Evolutionary conservation across 2,113 vertebrate genomes (phyloP).

Genomic region (Marmota flaviventris): DNA sequence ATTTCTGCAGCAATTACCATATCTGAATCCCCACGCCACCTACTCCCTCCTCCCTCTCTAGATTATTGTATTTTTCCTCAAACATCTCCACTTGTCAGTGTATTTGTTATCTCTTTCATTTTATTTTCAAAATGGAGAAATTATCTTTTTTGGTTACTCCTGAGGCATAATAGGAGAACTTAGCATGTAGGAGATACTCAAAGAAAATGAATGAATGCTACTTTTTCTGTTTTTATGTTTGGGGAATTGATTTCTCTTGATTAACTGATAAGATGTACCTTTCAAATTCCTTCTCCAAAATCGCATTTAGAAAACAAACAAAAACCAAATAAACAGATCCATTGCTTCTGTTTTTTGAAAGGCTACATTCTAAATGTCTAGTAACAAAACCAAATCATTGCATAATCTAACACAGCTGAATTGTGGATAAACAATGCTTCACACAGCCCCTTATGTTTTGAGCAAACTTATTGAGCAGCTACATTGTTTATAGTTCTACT

Average conservation of each 20-base stretch:
- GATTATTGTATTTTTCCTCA: background rate
- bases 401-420: background rate
- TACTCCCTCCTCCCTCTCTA: too few relatives aligned
- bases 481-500: background rate
- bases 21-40: background rate
- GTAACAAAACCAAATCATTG: background rate
- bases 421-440: background rate
- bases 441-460: background rate
- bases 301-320: background rate
- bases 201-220: background rate
- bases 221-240: conserved; percentile 8
- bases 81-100: background rate
- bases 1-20: background rate
- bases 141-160: background rate
- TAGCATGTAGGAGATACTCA: background rate
- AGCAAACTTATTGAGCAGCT: background rate
- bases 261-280: background rate
- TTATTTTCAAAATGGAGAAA: background rate
- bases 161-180: background rate
- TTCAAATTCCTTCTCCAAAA: conserved; percentile 20
- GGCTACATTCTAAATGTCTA: background rate
- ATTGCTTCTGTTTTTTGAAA: background rate
- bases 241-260: background rate
- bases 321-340: background rate
- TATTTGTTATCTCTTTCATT: background rate